Evolutionary conservation across 2,113 vertebrate species (phyloP).

Genomic region (Noturus placidus): DNA sequence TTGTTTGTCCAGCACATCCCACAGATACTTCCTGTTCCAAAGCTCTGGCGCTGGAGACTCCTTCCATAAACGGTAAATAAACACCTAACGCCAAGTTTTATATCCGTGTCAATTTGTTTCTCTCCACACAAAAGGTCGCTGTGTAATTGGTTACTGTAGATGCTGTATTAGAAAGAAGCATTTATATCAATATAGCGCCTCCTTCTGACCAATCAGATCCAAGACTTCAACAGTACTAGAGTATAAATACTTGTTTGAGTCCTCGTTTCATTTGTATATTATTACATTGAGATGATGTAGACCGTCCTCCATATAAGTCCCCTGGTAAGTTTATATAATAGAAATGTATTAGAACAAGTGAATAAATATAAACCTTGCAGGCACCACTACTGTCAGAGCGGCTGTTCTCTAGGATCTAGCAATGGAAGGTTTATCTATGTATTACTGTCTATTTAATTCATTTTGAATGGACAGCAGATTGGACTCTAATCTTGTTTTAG

Average conservation of each 20-base stretch:
- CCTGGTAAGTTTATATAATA: too few species aligned
- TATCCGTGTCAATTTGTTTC: not conserved
- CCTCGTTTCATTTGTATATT: not conserved
- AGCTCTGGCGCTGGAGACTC: not conserved
- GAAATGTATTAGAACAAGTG: too few species aligned
- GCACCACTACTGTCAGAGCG: too few species aligned
- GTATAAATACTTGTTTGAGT: not conserved
- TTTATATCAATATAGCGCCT: not conserved
- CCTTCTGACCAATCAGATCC: not conserved
- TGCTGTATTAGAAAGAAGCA: not conserved
- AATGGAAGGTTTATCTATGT: too few species aligned
- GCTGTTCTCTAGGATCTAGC: too few species aligned
- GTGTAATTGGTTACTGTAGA: not conserved
- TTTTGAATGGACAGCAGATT: not conserved
- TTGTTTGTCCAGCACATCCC: too few species aligned
- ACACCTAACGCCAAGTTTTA: not conserved
- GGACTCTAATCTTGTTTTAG: not conserved
- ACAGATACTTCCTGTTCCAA: not conserved
- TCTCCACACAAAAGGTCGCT: not conserved
- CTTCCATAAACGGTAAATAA: not conserved
- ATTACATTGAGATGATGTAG: not conserved
- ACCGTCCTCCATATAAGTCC: not conserved
- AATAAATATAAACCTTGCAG: too few species aligned
- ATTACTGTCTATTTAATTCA: not conserved
- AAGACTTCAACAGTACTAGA: not conserved